Conservation (phyloP, 2,113 vertebrate species). For the Megaptera novaeangliae region DNA sequence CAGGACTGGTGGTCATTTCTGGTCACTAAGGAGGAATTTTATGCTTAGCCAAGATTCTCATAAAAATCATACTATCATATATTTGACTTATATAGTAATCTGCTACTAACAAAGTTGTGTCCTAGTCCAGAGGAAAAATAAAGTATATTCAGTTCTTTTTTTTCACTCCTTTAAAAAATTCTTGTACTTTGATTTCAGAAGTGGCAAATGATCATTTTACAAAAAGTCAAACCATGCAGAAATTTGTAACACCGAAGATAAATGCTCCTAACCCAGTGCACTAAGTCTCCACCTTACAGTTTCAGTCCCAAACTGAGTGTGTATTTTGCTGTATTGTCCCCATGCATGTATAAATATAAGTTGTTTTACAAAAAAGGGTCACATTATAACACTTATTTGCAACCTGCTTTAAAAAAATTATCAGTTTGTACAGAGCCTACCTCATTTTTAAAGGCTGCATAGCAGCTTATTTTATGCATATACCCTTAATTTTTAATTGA, state of each 20-base stretch:
- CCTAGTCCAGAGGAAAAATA: background rate
- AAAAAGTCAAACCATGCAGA: background rate
- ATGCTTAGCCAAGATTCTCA: background rate
- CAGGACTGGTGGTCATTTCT: background rate
- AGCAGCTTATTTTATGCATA: background rate
- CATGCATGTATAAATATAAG: background rate
- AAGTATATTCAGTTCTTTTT: background rate
- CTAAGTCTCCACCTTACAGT: background rate
- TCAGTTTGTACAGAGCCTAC: background rate
- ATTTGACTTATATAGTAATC: background rate
- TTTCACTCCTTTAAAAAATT: background rate
- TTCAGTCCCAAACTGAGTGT: background rate
- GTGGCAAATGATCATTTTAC: background rate
- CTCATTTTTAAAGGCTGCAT: background rate
- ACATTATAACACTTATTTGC: background rate
- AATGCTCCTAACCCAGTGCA: background rate
- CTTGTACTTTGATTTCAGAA: background rate
- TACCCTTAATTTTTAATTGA: background rate
- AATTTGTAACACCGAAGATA: background rate
- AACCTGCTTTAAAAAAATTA: conserved; percentile 4
- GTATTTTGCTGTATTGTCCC: background rate
- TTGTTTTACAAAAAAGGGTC: background rate
- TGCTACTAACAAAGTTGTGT: background rate
- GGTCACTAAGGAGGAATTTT: background rate
- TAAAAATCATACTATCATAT: background rate